Evolutionary conservation across 2,797 vertebrate genomes (phyloP), one percentile per base, ranked within the genome.

Genomic region (Hypotaenidia philippensis): DNA sequence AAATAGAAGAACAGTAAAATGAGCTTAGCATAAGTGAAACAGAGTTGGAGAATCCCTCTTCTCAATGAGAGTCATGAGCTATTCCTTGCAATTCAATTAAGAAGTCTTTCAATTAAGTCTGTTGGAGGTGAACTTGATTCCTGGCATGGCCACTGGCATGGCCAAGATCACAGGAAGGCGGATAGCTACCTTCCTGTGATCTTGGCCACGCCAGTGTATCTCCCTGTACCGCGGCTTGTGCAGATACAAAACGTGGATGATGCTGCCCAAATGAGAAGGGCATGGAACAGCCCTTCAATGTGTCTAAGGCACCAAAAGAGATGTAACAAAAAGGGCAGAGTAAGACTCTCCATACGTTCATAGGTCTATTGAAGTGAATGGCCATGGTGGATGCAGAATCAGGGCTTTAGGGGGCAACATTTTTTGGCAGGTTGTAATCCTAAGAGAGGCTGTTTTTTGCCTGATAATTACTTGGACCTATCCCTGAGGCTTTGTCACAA

Each of bases 401-500:
- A 31, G 69, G 93, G 52, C 41, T 88, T 88, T 84, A 79, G 27
- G 17, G 59, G 44, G 38, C 41, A 79, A 53, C 6, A 2, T 57
- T 57, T 74, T 76, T 83, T 82, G 70, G 59, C 57, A 78, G 70
- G 34, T 50, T 93, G 53, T 72, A 64, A 85, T 76, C 47, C 66
- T 56, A 55, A 11, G 0, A 66, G 57, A 66, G 60, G 32, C 13
- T 87, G 59, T 27, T 63, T 94, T 92, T 92, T 82, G 40, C 29
- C 60, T 87, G 44, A 36, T 91, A 83, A 88, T 85, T 91, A 60
- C 60, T 90, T 64, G 76, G 69, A 85, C 87, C 83, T 66, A 47
- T 57, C 80, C 64, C 87, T 55, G 69, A 85, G 61, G 84, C 71
- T 87, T 83, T 95, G 81, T 91, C 79, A 72, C 2, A 21, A 91